Evolutionary conservation across 2,797 vertebrate genomes (phyloP), one percentile per base, ranked within the genome.

Genomic region (Xyrichtys novacula): DNA sequence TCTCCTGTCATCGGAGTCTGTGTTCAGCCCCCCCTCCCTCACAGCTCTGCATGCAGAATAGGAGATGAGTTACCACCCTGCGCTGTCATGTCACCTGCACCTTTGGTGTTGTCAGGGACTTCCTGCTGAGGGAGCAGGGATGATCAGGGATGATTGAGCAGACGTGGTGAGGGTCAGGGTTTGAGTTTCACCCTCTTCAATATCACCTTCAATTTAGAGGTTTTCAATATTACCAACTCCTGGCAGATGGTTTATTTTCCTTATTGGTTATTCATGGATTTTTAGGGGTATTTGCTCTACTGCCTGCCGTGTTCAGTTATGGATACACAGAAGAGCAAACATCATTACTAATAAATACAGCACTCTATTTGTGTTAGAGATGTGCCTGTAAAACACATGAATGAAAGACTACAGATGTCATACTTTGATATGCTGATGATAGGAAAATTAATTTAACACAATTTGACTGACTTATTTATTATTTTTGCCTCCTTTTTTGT

Each of bases 51-150:
- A 83, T 85, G 82, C 76, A 78, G 87, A 89, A 87, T 78, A 76
- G 55, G 39, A 74, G 77, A 91, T 92, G 85, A 89, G 83, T 78
- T 74, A 6, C 81, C 80, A 52, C 83, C 85, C 60, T 32, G 43
- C 48, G 63, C 49, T 85, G 83, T 85, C 53, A 59, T 90, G 87
- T 89, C 74, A 81, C 89, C 81, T 74, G 62, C 57, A 72, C 78
- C 79, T 75, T 60, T 22, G 66, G 78, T 67, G 74, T 67, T 57
- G 71, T 58, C 15, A 28, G 54, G 65, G 76, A 34, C 32, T 64
- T 28, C 78, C 50, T 2, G 20, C 73, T 36, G 68, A 69, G 75
- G 25, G 31, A 73, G 65, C 62, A 59, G 20, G 19, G 32, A 55
- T 44, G 62, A 77, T 78, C 2, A 77, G 56, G 63, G 42, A 55